Conservation (phyloP, 1,140 invertebrate genomes). For the Drosophila lacertosa region DNA sequence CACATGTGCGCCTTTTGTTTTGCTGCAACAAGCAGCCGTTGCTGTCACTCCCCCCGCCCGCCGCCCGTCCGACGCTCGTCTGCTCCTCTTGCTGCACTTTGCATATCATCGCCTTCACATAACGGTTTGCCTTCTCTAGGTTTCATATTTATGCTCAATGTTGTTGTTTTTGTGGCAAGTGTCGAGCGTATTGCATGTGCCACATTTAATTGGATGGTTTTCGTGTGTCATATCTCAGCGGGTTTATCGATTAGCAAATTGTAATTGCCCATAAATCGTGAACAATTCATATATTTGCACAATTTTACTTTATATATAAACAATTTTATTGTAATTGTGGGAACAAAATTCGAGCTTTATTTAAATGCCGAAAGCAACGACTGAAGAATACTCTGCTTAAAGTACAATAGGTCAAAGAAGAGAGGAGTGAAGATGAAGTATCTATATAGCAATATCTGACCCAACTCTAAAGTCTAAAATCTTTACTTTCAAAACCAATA, state of each 20-base stretch:
- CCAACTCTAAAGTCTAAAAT: too few relatives aligned
- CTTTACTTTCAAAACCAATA: not conserved
- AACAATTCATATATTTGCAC: slow-evolving; percentile 23
- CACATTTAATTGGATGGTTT: slow-evolving; percentile 61
- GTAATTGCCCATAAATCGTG: slow-evolving; percentile 46
- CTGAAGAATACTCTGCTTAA: too few relatives aligned
- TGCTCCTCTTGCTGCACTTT: slow-evolving; percentile 57
- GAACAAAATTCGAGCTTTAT: slow-evolving; percentile 10
- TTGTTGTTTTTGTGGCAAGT: slow-evolving; percentile 52
- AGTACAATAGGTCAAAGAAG: too few relatives aligned
- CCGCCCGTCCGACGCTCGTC: not conserved
- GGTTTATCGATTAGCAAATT: slow-evolving; percentile 44
- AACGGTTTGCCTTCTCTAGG: slow-evolving; percentile 48
- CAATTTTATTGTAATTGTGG: slow-evolving; percentile 46
- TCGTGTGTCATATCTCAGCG: slow-evolving; percentile 50
- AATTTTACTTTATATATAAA: not conserved
- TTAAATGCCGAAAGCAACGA: not conserved
- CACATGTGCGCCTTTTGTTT: slow-evolving; percentile 60
- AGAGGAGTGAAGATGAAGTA: too few relatives aligned
- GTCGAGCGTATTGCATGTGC: slow-evolving; percentile 41
- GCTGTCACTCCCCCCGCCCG: not conserved
- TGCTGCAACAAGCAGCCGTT: slow-evolving; percentile 5
- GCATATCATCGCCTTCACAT: slow-evolving; percentile 61
- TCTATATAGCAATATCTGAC: too few relatives aligned
- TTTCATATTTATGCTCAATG: slow-evolving; percentile 40